These are phyloP conservation scores for Drosophila meridiana DNA, from an alignment of 2,888 invertebrate genomes.

Conservation along the genomic window DNA sequence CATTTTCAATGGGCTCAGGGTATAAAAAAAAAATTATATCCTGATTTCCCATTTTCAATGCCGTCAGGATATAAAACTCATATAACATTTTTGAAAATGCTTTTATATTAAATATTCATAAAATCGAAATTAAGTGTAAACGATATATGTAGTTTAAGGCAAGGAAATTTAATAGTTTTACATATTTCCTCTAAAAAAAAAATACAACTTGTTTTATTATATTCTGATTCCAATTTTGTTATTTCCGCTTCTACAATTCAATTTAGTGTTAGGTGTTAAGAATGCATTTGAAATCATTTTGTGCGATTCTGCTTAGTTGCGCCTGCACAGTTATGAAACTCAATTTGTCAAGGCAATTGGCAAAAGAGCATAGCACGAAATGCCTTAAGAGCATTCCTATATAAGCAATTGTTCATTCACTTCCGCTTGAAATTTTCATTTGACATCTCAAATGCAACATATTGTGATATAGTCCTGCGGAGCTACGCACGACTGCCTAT, in stretches of 20 bases:
- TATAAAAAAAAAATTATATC: no score
- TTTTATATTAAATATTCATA: no score
- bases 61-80: no score
- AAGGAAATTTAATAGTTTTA: no score
- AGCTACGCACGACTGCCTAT: slow-evolving; percentile 71
- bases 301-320: slow-evolving; percentile 9
- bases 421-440: slow-evolving; percentile 61
- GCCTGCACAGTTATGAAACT: slow-evolving; percentile 22
- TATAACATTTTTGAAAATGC: no score
- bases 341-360: slow-evolving; percentile 49
- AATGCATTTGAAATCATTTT: slow-evolving; percentile 13
- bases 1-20: no score
- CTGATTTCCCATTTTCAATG: no score
- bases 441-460: slow-evolving; percentile 73
- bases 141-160: no score
- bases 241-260: not conserved
- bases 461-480: slow-evolving; percentile 64
- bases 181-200: no score
- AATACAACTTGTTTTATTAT: not conserved
- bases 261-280: not conserved
- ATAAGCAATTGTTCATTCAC: slow-evolving; percentile 42
- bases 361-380: slow-evolving; percentile 28
- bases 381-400: slow-evolving; percentile 41
- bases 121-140: no score
- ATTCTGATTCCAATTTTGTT: not conserved